A percentile compares a stretch with the other conserved stretches of the same genome.
Conservation (phyloP, 2,113 vertebrate genomes). For the Heterotis niloticus region DNA sequence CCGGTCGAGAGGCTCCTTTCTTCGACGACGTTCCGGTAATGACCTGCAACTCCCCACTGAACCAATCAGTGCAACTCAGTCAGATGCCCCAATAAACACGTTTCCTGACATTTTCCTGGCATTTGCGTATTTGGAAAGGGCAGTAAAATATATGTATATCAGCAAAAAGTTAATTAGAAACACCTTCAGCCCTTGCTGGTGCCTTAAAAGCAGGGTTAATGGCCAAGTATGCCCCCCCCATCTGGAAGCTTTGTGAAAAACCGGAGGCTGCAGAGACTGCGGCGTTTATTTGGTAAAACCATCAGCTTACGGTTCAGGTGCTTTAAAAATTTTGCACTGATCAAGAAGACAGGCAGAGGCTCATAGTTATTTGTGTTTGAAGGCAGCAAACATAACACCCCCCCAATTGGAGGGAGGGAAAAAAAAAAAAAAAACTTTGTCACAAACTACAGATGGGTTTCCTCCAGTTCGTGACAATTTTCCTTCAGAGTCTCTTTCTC, state of each 20-base stretch:
- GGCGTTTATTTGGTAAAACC: too few species aligned
- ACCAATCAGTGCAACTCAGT: conserved; percentile 16
- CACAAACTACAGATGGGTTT: background rate
- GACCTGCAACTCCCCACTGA: conserved; percentile 26
- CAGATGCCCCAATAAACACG: conserved; percentile 21
- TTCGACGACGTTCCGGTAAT: background rate
- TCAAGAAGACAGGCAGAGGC: background rate
- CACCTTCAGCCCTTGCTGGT: background rate
- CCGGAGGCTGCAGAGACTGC: background rate
- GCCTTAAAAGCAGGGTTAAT: conserved; percentile 8
- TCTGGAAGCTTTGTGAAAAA: background rate
- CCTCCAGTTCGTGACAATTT: background rate
- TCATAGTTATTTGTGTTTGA: conserved; percentile 18
- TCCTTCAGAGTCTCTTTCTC: background rate
- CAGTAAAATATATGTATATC: conserved; percentile 27
- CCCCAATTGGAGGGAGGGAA: too few species aligned
- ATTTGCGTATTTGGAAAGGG: conserved; percentile 33
- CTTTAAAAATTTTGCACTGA: conserved; percentile 9
- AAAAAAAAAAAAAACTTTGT: background rate
- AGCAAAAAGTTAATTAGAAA: conserved; percentile 29
- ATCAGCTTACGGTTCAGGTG: background rate
- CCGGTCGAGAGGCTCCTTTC: conserved; percentile 1
- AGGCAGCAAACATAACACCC: background rate
- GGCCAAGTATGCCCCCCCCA: background rate
- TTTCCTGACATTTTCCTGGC: conserved; percentile 33